Evolutionary conservation across 2,113 vertebrate genomes (phyloP), one percentile per base, ranked within the genome.

Genomic region (Chiloscyllium plagiosum): DNA sequence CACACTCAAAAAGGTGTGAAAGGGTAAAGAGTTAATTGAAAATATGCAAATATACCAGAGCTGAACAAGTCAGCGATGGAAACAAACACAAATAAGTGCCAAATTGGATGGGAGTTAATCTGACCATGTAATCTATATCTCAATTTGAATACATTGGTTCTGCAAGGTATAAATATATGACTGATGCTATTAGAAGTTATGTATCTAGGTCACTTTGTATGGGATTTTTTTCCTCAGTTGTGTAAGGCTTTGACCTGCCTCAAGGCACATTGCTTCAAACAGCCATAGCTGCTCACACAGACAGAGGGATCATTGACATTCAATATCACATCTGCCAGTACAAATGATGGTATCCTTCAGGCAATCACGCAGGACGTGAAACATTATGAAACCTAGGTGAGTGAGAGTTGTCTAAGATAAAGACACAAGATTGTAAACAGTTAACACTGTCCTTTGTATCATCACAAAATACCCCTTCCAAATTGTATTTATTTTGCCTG

Each of bases 131-230:
- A 61, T 1, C 29, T 92, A 56, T 13, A 33, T 92, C n/a, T 93
- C 89, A 93, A 8, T 66, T 65, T 66, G 19, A 93, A 90, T 90
- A 29, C 33, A 90, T 56, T 90, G 87, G 56, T 93, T 20, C 61
- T 66, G n/a, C 61, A 66, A 66, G 61, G 61, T 37, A 68, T 17
- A n/a, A 37, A 66, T 66, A n/a, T 37, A 92, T 65, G 89, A 37
- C n/a, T 66, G 89, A 66, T n/a, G 61, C 89, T 93, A 37, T 93
- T 93, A 93, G 42, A 93, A 93, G 89, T 65, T 61, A 92, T 92
- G 33, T 29, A 92, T 17, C 52, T n/a, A n/a, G 89, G 61, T 66
- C 89, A 93, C 89, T 93, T 66, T 93, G 52, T 90, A 24, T 50
- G 13, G 29, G 52, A 93, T 66, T 66, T n/a, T 47, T 93, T 65